These are phyloP conservation scores for Drosophila pruinosa DNA, from an alignment of 1,140 invertebrate species.

Conservation along the genomic window DNA sequence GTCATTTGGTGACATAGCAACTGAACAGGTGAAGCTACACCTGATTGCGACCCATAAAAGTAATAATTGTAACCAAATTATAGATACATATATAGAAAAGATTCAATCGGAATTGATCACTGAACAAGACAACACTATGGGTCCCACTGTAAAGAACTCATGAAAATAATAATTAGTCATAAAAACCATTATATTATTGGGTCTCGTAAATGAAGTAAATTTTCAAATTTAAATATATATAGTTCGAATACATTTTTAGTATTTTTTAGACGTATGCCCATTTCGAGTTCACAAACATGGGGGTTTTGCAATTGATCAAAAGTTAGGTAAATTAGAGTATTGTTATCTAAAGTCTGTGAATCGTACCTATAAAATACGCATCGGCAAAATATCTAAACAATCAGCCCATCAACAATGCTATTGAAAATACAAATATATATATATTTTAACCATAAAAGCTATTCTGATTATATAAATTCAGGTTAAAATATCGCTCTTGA, in stretches of 20 bases:
- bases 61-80: too few species aligned
- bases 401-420: neutral
- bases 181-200: neutral
- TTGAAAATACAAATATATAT: neutral
- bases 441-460: neutral
- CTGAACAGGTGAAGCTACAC: too few species aligned
- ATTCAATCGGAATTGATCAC: neutral
- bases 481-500: neutral
- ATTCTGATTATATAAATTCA: conserved; percentile 1
- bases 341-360: conserved; percentile 28
- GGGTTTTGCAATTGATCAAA: neutral
- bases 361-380: conserved; percentile 31
- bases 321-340: neutral
- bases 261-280: neutral
- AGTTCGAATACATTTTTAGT: neutral
- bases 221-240: neutral
- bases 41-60: too few species aligned
- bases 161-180: neutral
- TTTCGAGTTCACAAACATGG: conserved; percentile 29
- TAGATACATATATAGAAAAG: too few species aligned
- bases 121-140: neutral
- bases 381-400: neutral
- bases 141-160: neutral
- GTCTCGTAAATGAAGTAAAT: neutral
- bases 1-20: too few species aligned